These are phyloP conservation scores for Ammospiza caudacuta DNA, from an alignment of 2,113 vertebrate species.

Conservation along the genomic window DNA sequence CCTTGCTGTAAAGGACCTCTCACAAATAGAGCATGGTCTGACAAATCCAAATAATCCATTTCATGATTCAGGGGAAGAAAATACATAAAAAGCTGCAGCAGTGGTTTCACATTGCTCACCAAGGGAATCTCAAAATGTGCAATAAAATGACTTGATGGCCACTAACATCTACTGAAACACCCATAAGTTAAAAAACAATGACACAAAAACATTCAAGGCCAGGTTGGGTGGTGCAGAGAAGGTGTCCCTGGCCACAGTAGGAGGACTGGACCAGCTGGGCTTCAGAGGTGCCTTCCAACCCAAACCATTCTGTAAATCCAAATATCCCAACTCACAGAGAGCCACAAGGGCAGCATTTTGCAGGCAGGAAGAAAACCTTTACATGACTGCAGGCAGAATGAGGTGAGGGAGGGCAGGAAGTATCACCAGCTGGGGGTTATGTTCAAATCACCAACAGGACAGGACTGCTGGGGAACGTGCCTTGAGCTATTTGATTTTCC, in stretches of 20 bases:
- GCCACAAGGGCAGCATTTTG: rapidly evolving
- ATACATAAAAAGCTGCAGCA: not conserved
- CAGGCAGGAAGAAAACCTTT: not conserved
- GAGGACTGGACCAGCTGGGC: not conserved
- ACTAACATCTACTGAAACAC: not conserved
- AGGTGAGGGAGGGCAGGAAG: not conserved
- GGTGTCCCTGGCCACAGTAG: not conserved
- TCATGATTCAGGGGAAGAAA: not conserved
- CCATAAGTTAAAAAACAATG: rapidly evolving
- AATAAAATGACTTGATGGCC: not conserved
- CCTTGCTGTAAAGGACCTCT: not conserved
- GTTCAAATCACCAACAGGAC: too few species aligned
- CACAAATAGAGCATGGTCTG: not conserved
- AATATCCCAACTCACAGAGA: rapidly evolving
- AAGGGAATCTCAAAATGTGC: not conserved
- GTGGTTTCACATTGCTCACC: not conserved
- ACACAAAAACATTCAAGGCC: not conserved
- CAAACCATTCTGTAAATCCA: not conserved
- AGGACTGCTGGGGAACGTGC: too few species aligned
- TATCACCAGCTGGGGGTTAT: too few species aligned
- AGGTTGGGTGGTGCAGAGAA: not conserved
- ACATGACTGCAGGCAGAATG: rapidly evolving
- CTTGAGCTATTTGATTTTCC: too few species aligned
- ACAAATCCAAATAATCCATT: not conserved
- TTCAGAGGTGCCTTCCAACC: not conserved